These are phyloP conservation scores for Chrysomela aeneicollis DNA, from an alignment of 2,888 invertebrate species.

Conservation along the genomic window DNA sequence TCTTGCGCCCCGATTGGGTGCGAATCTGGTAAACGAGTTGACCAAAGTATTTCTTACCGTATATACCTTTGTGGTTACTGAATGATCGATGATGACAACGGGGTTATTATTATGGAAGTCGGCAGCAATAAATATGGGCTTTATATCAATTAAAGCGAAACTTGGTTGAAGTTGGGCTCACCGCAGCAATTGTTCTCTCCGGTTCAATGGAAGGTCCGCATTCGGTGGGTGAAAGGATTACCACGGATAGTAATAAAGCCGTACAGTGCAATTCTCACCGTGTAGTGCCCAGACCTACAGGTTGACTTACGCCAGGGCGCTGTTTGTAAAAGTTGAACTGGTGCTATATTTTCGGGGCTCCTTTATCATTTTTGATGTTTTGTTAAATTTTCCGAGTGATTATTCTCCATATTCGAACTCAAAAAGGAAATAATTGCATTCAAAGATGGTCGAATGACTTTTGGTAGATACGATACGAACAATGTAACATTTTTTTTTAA, in stretches of 20 bases:
- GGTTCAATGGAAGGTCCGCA: background rate
- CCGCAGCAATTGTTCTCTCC: background rate
- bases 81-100: background rate
- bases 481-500: no score
- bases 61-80: no score
- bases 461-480: no score
- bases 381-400: no score
- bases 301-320: background rate
- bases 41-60: no score
- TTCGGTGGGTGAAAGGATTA: background rate
- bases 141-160: background rate
- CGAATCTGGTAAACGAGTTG: no score
- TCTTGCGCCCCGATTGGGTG: no score
- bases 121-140: background rate
- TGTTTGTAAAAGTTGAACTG: background rate
- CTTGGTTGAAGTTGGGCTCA: background rate
- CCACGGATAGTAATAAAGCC: background rate
- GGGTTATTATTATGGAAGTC: background rate
- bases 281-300: background rate
- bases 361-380: background rate
- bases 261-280: background rate
- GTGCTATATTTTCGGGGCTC: background rate
- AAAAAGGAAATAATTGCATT: no score
- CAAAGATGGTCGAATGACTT: no score
- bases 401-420: no score